A percentile compares a stretch with the other conserved stretches of the same genome.
Conservation (phyloP, 64 coral and sea anemone genomes). For the Porites australiensis region DNA sequence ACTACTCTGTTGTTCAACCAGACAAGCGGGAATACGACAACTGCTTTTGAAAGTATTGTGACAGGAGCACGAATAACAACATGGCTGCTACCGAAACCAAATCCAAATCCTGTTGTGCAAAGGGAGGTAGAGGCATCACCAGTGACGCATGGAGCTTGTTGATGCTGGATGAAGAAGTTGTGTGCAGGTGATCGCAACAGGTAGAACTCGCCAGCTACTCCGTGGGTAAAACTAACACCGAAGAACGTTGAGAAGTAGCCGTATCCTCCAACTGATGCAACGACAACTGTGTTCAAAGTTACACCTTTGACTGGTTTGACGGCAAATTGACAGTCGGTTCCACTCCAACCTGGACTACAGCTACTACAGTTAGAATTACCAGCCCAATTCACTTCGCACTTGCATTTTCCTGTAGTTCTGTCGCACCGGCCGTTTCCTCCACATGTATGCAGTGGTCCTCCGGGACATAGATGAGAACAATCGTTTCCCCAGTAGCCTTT, state of each 20-base stretch:
- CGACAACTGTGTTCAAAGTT: conserved; percentile 23
- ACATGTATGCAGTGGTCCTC: conserved; percentile 75
- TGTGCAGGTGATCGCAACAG: conserved; percentile 50
- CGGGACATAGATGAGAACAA: conserved; percentile 87
- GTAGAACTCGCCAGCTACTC: conserved; percentile 85
- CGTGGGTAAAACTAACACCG: conserved; percentile 76
- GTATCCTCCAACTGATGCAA: conserved; percentile 57
- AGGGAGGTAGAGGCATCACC: conserved; percentile 24
- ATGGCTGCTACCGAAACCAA: conserved; percentile 57
- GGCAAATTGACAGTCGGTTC: conserved; percentile 80
- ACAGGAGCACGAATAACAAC: conserved; percentile 81
- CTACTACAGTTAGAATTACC: conserved; percentile 75
- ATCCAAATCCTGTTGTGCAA: conserved; percentile 89
- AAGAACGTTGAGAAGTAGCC: conserved; percentile 91
- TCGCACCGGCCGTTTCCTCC: conserved; percentile 76
- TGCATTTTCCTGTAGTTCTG: conserved; percentile 69
- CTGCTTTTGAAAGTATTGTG: conserved; percentile 35
- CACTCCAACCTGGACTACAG: conserved; percentile 82
- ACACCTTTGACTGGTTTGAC: conserved; percentile 14
- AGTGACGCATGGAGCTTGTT: conserved; percentile 74
- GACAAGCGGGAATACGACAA: conserved; percentile 67
- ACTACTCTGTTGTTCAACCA: conserved; percentile 81
- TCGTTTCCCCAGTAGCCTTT: conserved; percentile 82
- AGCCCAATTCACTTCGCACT: conserved; percentile 83
- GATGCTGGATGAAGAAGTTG: conserved; percentile 85